Percentiles rank a stretch among this genome's conserved stretches.
phyloP scores from a whole-genome alignment of 2,113 vertebrate species.

The Enhydra lutris region DNA sequence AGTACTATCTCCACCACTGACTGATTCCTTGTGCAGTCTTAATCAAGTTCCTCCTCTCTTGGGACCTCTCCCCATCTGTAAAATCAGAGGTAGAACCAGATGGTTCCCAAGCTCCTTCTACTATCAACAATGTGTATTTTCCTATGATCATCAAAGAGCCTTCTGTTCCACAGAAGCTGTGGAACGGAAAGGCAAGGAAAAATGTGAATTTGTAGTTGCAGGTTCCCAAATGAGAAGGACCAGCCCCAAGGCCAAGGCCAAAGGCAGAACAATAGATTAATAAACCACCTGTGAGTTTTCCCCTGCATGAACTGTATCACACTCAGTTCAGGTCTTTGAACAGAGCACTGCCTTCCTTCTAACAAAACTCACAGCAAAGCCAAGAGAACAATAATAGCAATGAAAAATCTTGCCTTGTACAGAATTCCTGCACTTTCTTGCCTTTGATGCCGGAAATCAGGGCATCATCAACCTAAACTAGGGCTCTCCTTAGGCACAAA shows the following conservation, averaged over 20 bases:
- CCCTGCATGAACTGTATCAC: background rate
- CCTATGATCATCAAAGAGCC: constrained; percentile 20
- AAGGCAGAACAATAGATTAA: constrained; percentile 40
- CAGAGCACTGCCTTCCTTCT: background rate
- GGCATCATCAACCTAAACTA: background rate
- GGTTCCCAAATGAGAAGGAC: constrained; percentile 8
- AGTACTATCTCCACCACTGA: background rate
- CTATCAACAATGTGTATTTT: constrained; percentile 10
- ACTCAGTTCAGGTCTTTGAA: background rate
- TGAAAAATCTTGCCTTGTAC: background rate
- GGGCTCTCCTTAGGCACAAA: constrained; percentile 31
- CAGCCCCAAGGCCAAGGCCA: constrained; percentile 6
- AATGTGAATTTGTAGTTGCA: constrained; percentile 45
- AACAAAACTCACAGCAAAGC: constrained; percentile 47
- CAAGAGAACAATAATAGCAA: background rate
- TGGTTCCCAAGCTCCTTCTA: background rate
- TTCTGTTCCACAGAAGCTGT: constrained; percentile 38
- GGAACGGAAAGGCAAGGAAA: constrained; percentile 4
- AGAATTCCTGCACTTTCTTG: constrained; percentile 26
- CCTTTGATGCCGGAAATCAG: constrained; percentile 32
- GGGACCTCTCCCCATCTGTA: background rate
- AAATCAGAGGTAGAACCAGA: constrained; percentile 4
- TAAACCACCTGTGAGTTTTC: constrained; percentile 52
- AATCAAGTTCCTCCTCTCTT: background rate
- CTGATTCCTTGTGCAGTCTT: constrained; percentile 1